phyloP scores from a whole-genome alignment of 2,113 vertebrate genomes.

The Stercorarius parasiticus region DNA sequence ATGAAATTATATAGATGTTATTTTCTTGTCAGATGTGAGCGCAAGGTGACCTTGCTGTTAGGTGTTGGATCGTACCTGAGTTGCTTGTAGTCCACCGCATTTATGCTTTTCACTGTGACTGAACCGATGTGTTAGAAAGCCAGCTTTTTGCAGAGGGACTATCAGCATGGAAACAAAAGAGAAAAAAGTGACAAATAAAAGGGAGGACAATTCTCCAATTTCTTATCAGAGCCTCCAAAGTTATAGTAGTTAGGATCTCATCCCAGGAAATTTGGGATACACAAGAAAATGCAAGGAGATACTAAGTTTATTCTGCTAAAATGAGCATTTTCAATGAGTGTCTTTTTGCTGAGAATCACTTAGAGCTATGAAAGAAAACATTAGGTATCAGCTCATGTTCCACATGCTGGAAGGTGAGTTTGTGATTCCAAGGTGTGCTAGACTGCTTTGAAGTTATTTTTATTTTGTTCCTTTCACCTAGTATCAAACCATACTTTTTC shows the following conservation, averaged over 20 bases:
- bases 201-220: neutral
- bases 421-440: neutral
- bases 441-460: neutral
- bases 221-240: neutral
- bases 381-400: neutral
- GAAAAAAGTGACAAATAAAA: neutral
- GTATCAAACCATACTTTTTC: neutral
- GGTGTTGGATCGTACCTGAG: neutral
- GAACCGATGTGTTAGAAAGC: neutral
- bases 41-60: neutral
- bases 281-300: neutral
- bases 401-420: neutral
- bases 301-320: neutral
- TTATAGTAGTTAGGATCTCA: neutral
- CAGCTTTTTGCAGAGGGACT: neutral
- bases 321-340: neutral
- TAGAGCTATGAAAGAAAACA: neutral
- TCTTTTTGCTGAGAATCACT: neutral
- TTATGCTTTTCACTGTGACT: neutral
- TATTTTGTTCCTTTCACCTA: neutral
- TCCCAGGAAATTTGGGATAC: neutral
- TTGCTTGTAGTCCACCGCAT: neutral
- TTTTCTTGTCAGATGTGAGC: neutral
- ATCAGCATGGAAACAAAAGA: neutral
- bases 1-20: neutral